Evolutionary conservation across 2,797 vertebrate genomes (phyloP), one percentile per base, ranked within the genome.

Genomic region (Nyctalus aviator): DNA sequence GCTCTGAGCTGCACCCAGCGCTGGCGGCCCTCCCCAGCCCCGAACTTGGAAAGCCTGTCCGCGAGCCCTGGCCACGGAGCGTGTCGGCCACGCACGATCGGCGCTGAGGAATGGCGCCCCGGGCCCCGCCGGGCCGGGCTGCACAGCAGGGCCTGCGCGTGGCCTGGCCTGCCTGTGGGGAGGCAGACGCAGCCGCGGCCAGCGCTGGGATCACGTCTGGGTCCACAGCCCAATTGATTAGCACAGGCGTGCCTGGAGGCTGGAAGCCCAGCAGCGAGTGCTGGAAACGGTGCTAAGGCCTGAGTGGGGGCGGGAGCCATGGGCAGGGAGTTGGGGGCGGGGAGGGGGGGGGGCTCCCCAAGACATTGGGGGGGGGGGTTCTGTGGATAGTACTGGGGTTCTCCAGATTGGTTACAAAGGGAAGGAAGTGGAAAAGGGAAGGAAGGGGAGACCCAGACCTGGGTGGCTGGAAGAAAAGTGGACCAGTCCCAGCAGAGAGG

Each of bases 41-140:
- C 88, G 96, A 97, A 97, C 94, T 95, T 82, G 4, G 92, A 95
- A 97, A 96, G 86, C 92, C 94, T 96, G 93, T 93, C 87, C 62
- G 6, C 1, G 21, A 86, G 85, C 35, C 66, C n/a, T 62, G 53
- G 93, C 93, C 82, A 23, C 2, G 0, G 18, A 88, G 75, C 48
- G 0, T 75, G 93, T 94, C 94, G 0, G 59, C 96, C 93, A 91
- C 10, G 79, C 96, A 96, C 59, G 73, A 91, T 73, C 12, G 18
- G 41, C 35, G 14, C 85, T 76, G 57, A 89, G 94, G 97, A 94
- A 87, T 92, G 84, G 90, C 23, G 73, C 88, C 21, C 6, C 62
- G 83, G 66, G 32, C 84, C 75, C 37, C 5, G 87, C 88, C 84
- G 44, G 81, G 69, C 44, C 23, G 23, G n/a, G n/a, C 86, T 81